phyloP scores from a whole-genome alignment of 2,888 invertebrate genomes.

The Clunio marinus region DNA sequence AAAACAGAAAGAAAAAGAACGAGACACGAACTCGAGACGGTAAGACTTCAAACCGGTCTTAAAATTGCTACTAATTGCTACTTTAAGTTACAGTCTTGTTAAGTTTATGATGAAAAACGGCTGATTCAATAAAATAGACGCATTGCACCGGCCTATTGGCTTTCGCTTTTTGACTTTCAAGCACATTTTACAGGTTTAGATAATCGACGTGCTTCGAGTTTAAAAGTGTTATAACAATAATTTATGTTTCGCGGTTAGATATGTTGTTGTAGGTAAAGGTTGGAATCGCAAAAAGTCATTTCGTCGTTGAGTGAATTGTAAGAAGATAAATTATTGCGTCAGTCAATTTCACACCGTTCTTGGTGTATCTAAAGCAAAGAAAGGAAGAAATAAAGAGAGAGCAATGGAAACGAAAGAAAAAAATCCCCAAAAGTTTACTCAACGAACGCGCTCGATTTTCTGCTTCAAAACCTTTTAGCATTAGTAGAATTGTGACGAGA shows the following conservation, averaged over 20 bases:
- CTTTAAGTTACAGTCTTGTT: not conserved
- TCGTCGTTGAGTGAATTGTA: not conserved
- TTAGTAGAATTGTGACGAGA: too few relatives aligned
- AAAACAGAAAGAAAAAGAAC: not conserved
- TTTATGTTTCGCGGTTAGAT: not conserved
- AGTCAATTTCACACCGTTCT: not conserved
- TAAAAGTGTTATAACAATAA: conserved; percentile 1
- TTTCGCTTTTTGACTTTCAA: not conserved
- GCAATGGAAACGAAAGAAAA: too few relatives aligned
- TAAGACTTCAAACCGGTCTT: conserved; percentile 22
- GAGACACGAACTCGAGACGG: not conserved
- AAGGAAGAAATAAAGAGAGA: too few relatives aligned
- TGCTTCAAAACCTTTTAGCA: too few relatives aligned
- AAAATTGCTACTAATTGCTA: conserved; percentile 29
- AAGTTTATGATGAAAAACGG: not conserved
- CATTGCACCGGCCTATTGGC: conserved; percentile 5
- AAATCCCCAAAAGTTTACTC: too few relatives aligned
- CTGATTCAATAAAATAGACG: conserved; percentile 16
- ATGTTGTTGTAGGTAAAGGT: conserved; percentile 20
- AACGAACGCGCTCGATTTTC: too few relatives aligned
- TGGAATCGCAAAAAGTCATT: not conserved
- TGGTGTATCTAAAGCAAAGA: too few relatives aligned
- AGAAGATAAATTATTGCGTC: conserved; percentile 11
- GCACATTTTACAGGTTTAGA: not conserved
- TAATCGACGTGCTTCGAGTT: too few relatives aligned